A percentile compares a stretch with the other conserved stretches of the same genome.
These are phyloP conservation scores for Corticium candelabrum DNA, from an alignment of 37 sponge, comb jelly and placozoan species.

Conservation along the genomic window DNA sequence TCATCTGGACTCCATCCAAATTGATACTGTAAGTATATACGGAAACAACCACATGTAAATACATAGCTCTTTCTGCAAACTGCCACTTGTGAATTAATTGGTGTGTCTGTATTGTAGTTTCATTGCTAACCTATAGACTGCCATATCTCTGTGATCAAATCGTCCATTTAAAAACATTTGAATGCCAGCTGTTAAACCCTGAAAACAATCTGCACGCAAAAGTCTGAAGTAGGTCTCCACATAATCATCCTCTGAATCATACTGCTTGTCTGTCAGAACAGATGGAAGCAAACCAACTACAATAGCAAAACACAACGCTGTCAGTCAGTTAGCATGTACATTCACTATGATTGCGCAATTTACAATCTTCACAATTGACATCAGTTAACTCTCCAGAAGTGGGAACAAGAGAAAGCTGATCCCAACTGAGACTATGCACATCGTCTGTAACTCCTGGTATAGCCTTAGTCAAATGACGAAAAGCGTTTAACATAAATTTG, in stretches of 20 bases:
- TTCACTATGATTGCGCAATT: too few species aligned
- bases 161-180: neutral
- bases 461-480: neutral
- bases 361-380: too few species aligned
- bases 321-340: too few species aligned
- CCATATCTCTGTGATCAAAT: slow-evolving; percentile 22
- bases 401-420: neutral
- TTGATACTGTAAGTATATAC: neutral
- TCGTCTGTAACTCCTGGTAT: neutral
- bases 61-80: too few species aligned
- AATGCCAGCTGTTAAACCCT: slow-evolving; percentile 9
- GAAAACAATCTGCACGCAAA: slow-evolving; percentile 19
- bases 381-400: neutral
- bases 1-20: neutral
- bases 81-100: too few species aligned
- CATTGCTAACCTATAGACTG: slow-evolving; percentile 6
- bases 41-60: neutral
- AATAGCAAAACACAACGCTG: too few species aligned
- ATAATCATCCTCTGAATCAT: slow-evolving; percentile 17
- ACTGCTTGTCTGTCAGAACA: neutral
- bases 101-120: too few species aligned
- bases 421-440: neutral
- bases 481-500: too few species aligned
- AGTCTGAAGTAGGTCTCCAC: slow-evolving; percentile 16
- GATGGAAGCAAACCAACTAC: too few species aligned